These are phyloP conservation scores for Deilephila porcellus DNA, from an alignment of 2,888 invertebrate species.

Conservation along the genomic window DNA sequence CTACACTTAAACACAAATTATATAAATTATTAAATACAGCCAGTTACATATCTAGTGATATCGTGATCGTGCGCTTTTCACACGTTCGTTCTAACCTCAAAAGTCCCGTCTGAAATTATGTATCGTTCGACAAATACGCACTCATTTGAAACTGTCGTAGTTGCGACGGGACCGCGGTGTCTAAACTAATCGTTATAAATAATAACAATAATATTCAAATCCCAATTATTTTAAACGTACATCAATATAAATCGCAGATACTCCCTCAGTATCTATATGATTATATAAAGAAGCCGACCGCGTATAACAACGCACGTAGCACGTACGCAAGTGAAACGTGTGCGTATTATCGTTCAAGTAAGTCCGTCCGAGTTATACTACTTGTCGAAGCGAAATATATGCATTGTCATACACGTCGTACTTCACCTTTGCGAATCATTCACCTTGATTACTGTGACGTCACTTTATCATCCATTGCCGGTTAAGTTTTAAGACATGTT, in stretches of 20 bases:
- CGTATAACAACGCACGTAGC: slow-evolving; percentile 7
- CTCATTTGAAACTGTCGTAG: background rate
- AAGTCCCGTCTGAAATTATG: background rate
- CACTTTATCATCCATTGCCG: slow-evolving; percentile 19
- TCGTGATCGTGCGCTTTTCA: background rate
- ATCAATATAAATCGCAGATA: slow-evolving; percentile 13
- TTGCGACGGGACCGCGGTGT: slow-evolving; percentile 31
- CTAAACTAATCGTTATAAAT: slow-evolving; percentile 62
- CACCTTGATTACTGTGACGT: slow-evolving; percentile 14
- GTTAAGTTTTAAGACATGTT: background rate
- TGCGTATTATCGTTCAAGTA: background rate
- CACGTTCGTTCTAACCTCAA: slow-evolving; percentile 12
- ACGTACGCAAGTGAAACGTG: slow-evolving; percentile 1
- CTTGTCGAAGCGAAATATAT: background rate
- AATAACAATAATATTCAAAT: slow-evolving; percentile 67
- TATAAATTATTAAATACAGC: slow-evolving; percentile 33
- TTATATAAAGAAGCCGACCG: slow-evolving; percentile 10
- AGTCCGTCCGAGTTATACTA: background rate
- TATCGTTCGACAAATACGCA: background rate
- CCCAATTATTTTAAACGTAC: slow-evolving; percentile 60
- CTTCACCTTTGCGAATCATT: background rate
- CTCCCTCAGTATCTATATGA: background rate
- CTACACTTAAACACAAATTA: slow-evolving; percentile 24
- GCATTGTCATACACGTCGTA: slow-evolving; percentile 2
- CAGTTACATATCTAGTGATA: slow-evolving; percentile 32